Percentiles rank a stretch among this genome's conserved stretches.
phyloP scores from a whole-genome alignment of 2,113 vertebrate species.

The Piaya cayana region DNA sequence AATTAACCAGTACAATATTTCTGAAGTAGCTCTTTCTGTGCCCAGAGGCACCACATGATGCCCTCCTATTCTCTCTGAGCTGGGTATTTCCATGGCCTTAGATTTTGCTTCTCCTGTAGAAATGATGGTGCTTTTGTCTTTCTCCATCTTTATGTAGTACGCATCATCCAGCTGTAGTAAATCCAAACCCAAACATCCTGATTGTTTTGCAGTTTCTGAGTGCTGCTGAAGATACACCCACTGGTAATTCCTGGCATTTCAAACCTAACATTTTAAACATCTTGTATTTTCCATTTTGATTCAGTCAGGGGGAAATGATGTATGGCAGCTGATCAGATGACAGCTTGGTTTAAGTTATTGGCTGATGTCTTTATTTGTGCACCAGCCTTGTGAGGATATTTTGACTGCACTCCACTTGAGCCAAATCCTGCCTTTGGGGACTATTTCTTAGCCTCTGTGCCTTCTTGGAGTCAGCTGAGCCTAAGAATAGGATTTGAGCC shows the following conservation, averaged over 20 bases:
- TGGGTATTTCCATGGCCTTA: not conserved
- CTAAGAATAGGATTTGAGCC: not conserved
- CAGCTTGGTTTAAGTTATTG: conserved; percentile 65
- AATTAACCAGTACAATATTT: not conserved
- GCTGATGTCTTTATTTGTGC: conserved; percentile 45
- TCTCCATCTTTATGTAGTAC: not conserved
- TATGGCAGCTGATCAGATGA: conserved; percentile 60
- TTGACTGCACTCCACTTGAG: conserved; percentile 33
- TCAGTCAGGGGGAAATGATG: conserved; percentile 57
- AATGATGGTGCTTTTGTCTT: not conserved
- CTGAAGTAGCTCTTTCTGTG: not conserved
- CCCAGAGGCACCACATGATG: not conserved
- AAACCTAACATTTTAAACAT: conserved; percentile 42
- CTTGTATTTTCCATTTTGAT: conserved; percentile 65
- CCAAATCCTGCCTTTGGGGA: conserved; percentile 29
- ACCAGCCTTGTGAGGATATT: conserved; percentile 47
- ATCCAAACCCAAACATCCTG: not conserved
- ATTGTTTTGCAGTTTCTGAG: conserved; percentile 23
- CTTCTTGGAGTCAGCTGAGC: not conserved
- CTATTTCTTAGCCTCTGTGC: not conserved
- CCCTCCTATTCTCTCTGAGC: not conserved
- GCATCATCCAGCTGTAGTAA: not conserved
- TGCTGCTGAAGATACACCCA: not conserved
- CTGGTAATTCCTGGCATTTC: conserved; percentile 47
- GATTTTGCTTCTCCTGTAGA: not conserved